phyloP scores from a whole-genome alignment of 2,797 vertebrate species.

The Cygnus olor region DNA sequence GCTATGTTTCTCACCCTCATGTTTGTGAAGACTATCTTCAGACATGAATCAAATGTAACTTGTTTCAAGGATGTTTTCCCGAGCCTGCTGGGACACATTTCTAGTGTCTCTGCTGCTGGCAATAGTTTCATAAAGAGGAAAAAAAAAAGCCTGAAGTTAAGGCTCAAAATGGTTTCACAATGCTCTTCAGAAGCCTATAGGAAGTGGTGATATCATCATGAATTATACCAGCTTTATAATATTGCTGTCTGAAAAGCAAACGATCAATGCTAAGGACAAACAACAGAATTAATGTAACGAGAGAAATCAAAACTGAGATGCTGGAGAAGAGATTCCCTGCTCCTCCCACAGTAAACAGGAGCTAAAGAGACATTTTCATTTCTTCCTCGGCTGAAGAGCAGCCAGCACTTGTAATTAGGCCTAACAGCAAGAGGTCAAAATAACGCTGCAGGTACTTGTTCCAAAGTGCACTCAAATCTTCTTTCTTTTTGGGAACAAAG shows the following conservation, averaged over 20 bases:
- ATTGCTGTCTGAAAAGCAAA: neutral
- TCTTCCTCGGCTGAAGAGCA: neutral
- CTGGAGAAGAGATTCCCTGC: neutral
- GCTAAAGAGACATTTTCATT: neutral
- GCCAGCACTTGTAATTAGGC: neutral
- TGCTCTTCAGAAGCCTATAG: neutral
- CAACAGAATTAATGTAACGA: neutral
- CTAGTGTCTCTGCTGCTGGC: conserved; percentile 41
- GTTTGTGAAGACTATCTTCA: conserved; percentile 66
- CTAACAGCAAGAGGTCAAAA: neutral
- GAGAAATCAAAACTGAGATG: neutral
- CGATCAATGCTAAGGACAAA: neutral
- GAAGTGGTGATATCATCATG: neutral
- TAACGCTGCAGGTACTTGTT: neutral
- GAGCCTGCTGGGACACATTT: conserved; percentile 52
- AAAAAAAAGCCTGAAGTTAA: neutral
- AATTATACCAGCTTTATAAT: neutral
- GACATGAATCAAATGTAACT: conserved; percentile 65
- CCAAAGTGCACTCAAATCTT: neutral
- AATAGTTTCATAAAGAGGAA: neutral
- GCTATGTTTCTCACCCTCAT: conserved; percentile 53
- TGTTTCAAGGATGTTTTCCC: conserved; percentile 57
- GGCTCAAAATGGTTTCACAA: neutral
- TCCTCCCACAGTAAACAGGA: neutral
- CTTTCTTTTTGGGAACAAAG: neutral